Evolutionary conservation across 2,113 vertebrate genomes (phyloP).

Genomic region (Barbus barbus): DNA sequence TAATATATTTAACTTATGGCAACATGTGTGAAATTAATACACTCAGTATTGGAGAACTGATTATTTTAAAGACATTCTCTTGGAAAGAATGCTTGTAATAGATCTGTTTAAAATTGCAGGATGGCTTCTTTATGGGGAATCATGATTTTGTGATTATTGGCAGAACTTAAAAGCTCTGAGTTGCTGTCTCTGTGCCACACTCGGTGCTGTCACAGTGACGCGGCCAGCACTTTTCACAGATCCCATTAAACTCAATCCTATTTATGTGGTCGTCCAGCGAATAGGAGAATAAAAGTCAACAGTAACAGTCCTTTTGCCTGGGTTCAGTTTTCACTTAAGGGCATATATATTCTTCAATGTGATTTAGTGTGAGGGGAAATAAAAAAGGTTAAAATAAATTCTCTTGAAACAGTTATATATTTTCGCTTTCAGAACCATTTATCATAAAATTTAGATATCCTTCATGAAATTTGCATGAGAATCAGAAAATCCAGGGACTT

Average conservation of each 20-base stretch:
- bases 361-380: not conserved
- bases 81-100: slow-evolving; percentile 11
- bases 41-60: not conserved
- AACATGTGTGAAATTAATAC: not conserved
- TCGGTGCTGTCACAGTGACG: slow-evolving; percentile 14
- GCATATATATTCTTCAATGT: not conserved
- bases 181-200: not conserved
- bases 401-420: not conserved
- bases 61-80: not conserved
- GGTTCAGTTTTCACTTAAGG: slow-evolving; percentile 13
- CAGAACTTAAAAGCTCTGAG: slow-evolving; percentile 3
- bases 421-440: not conserved
- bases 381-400: not conserved
- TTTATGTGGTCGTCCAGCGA: not conserved
- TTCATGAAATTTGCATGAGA: not conserved
- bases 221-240: not conserved
- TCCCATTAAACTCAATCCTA: slow-evolving; percentile 22
- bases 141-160: slow-evolving; percentile 31
- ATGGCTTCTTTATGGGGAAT: not conserved
- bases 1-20: too few species aligned
- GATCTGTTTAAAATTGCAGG: slow-evolving; percentile 9
- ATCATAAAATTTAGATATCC: not conserved
- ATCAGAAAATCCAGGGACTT: not conserved
- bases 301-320: not conserved
- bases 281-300: slow-evolving; percentile 16